A percentile compares a stretch with the other conserved stretches of the same genome.
phyloP scores from a whole-genome alignment of 2,113 vertebrate genomes.

The Prochilodus magdalenae region DNA sequence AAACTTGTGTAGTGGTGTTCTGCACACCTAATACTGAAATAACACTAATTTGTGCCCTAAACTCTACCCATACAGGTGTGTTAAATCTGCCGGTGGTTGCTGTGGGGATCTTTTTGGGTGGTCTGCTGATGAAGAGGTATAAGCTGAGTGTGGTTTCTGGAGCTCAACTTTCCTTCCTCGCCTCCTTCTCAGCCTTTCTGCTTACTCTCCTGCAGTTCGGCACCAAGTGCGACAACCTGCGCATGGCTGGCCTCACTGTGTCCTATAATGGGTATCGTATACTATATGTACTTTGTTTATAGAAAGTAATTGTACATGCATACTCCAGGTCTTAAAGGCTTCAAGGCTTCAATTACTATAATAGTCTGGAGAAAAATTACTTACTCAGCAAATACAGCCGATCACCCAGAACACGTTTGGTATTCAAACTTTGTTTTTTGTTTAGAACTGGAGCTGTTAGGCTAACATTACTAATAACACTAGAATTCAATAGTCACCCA shows the following conservation, averaged over 20 bases:
- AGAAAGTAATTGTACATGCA: too few species aligned
- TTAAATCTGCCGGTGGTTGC: constrained; percentile 78
- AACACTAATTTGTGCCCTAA: neutral
- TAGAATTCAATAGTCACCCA: too few species aligned
- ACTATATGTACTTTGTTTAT: neutral
- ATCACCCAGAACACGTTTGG: too few species aligned
- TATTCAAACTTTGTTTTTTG: too few species aligned
- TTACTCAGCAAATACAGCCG: too few species aligned
- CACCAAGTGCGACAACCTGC: constrained; percentile 82
- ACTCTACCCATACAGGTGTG: constrained; percentile 72
- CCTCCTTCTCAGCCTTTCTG: constrained; percentile 69
- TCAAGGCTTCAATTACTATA: too few species aligned
- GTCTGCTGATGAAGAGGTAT: constrained; percentile 87
- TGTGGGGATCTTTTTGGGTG: constrained; percentile 85
- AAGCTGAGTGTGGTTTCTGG: constrained; percentile 80
- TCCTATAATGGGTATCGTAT: constrained; percentile 84
- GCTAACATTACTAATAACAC: too few species aligned
- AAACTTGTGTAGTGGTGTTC: too few species aligned
- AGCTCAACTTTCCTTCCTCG: constrained; percentile 76
- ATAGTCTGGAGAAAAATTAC: too few species aligned
- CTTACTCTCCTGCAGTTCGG: constrained; percentile 67
- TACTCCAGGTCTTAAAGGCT: too few species aligned
- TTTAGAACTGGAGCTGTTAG: too few species aligned
- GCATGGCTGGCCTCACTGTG: constrained; percentile 86
- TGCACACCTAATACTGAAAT: too few species aligned